Evolutionary conservation across 2,888 invertebrate species (phyloP).

Genomic region (Callinectes sapidus): DNA sequence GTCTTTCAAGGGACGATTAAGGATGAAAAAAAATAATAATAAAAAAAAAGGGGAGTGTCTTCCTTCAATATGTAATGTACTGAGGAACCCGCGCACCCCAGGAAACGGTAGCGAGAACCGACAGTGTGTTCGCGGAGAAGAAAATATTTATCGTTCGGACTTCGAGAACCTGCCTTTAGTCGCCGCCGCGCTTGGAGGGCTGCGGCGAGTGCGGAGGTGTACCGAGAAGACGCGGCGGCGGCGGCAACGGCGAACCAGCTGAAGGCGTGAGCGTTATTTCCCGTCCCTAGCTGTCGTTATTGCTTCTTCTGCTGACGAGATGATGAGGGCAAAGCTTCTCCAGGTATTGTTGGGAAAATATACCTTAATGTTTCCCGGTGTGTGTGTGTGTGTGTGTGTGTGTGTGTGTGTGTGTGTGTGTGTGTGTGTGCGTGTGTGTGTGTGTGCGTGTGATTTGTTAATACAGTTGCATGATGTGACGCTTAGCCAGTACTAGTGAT

Average conservation of each 20-base stretch:
- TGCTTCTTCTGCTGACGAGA: neutral
- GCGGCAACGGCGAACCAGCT: neutral
- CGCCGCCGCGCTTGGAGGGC: neutral
- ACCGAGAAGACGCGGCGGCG: neutral
- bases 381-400: neutral
- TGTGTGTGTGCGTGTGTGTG: too few species aligned
- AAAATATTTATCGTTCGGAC: conserved; percentile 13
- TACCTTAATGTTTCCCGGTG: neutral
- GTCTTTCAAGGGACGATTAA: conserved; percentile 29
- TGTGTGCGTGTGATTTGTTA: too few species aligned
- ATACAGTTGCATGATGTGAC: neutral
- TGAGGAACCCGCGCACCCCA: neutral
- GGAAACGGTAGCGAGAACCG: neutral
- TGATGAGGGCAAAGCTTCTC: neutral
- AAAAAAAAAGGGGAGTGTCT: too few species aligned
- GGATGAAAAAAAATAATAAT: conserved; percentile 17
- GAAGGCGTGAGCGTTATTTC: neutral
- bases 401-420: neutral
- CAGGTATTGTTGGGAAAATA: neutral
- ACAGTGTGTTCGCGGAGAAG: neutral
- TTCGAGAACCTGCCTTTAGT: neutral
- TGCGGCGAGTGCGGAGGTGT: neutral
- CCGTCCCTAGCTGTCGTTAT: neutral
- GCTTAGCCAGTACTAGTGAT: neutral
- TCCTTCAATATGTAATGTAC: conserved; percentile 5